phyloP scores from a whole-genome alignment of 2,888 invertebrate species.

The Lasioglossum figueresi region DNA sequence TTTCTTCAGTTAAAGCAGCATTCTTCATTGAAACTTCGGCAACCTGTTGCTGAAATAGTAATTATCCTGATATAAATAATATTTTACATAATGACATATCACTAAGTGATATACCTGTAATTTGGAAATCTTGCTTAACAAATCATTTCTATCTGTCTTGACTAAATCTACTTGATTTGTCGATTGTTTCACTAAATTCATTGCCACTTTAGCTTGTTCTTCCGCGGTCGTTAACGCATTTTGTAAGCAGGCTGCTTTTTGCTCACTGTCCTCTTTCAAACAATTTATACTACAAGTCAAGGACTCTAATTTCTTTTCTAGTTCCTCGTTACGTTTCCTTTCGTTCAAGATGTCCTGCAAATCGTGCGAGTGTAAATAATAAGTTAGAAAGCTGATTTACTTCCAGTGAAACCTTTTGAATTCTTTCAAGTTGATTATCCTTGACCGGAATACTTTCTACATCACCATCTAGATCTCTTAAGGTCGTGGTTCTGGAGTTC shows the following conservation, averaged over 20 bases:
- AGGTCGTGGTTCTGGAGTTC: neutral
- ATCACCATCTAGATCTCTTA: neutral
- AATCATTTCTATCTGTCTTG: conserved; percentile 65
- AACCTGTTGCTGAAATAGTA: conserved; percentile 61
- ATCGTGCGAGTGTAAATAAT: conserved; percentile 17
- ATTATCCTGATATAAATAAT: conserved; percentile 20
- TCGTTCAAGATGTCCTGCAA: conserved; percentile 67
- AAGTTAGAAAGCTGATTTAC: neutral
- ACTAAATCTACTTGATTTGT: conserved; percentile 64
- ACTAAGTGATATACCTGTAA: conserved; percentile 56
- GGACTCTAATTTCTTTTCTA: conserved; percentile 66
- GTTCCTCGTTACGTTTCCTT: conserved; percentile 57
- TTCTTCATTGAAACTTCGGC: conserved; percentile 58
- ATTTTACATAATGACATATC: neutral
- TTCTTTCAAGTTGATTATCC: conserved; percentile 28
- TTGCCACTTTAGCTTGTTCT: conserved; percentile 66
- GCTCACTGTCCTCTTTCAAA: conserved; percentile 63
- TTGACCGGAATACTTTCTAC: neutral
- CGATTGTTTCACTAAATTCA: conserved; percentile 68
- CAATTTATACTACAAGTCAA: conserved; percentile 65
- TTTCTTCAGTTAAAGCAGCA: conserved; percentile 65
- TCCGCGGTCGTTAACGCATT: conserved; percentile 64
- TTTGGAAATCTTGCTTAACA: conserved; percentile 57
- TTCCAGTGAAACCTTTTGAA: conserved; percentile 41
- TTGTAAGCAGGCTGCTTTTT: conserved; percentile 61